Evolutionary conservation across 2,888 invertebrate species (phyloP).

Genomic region (Tinea pellionella): DNA sequence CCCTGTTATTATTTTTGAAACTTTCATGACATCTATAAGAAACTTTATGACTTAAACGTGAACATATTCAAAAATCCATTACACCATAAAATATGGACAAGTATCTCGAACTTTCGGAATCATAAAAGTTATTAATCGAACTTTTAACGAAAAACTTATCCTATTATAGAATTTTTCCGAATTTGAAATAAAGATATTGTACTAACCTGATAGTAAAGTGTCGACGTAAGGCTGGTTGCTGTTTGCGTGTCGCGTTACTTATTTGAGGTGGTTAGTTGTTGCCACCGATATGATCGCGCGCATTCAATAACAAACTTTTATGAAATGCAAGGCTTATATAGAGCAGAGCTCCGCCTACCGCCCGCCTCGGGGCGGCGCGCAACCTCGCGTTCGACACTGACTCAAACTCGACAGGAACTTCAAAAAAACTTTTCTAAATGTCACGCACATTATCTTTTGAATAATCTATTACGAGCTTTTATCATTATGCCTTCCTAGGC

Average conservation of each 20-base stretch:
- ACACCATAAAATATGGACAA: neutral
- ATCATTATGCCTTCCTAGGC: neutral
- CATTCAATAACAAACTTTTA: constrained; percentile 58
- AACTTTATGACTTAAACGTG: neutral
- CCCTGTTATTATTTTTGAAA: neutral
- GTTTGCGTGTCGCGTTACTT: neutral
- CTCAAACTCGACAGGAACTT: neutral
- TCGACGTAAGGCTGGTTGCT: neutral
- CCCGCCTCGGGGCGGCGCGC: constrained; percentile 47
- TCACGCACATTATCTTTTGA: neutral
- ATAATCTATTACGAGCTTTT: neutral
- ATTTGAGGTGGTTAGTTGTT: neutral
- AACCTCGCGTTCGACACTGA: constrained; percentile 15
- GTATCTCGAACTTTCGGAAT: neutral
- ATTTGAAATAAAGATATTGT: neutral
- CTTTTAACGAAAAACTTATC: neutral
- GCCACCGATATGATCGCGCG: constrained; percentile 45
- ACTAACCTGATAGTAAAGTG: neutral
- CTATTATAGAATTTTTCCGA: neutral
- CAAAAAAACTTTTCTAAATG: constrained; percentile 1
- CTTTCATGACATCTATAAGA: neutral
- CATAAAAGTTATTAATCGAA: neutral
- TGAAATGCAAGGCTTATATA: constrained; percentile 57
- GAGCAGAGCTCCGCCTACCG: constrained; percentile 53
- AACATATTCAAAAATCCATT: neutral